phyloP scores from a whole-genome alignment of 2,888 invertebrate genomes.

The Encarsia formosa region DNA sequence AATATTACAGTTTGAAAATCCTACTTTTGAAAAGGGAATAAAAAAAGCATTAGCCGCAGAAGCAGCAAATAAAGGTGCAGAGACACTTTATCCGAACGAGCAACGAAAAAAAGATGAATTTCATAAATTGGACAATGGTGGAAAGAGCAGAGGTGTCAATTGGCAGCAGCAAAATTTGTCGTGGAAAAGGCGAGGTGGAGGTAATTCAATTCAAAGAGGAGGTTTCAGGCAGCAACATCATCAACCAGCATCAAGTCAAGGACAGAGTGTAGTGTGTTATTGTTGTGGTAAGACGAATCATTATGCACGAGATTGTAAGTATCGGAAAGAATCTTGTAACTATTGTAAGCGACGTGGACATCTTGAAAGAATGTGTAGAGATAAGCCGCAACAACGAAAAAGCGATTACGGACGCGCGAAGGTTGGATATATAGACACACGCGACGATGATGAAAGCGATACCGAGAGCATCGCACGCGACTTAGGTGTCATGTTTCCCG shows the following conservation, averaged over 20 bases:
- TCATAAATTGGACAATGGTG: neutral
- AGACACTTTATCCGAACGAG: slow-evolving; percentile 1
- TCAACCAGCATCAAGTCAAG: neutral
- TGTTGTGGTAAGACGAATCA: no score
- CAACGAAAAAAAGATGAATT: neutral
- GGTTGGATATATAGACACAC: neutral
- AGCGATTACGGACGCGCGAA: no score
- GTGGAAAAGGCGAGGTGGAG: no score
- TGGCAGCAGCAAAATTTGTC: no score
- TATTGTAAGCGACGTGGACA: no score
- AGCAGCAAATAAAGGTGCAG: slow-evolving; percentile 11
- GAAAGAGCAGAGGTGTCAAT: neutral
- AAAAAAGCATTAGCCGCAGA: slow-evolving; percentile 15
- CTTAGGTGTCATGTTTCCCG: neutral
- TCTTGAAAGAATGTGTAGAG: no score
- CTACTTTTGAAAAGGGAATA: slow-evolving; percentile 10
- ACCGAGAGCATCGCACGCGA: neutral
- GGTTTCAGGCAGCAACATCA: neutral
- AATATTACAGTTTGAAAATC: slow-evolving; percentile 17
- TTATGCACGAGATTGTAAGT: no score
- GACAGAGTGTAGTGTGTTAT: no score
- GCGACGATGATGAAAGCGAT: neutral
- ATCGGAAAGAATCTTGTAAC: no score
- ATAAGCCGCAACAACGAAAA: no score
- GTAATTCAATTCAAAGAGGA: neutral